A percentile compares a stretch with the other conserved stretches of the same genome.
Conservation (phyloP, 2,797 vertebrate genomes). For the Glyptemys insculpta region DNA sequence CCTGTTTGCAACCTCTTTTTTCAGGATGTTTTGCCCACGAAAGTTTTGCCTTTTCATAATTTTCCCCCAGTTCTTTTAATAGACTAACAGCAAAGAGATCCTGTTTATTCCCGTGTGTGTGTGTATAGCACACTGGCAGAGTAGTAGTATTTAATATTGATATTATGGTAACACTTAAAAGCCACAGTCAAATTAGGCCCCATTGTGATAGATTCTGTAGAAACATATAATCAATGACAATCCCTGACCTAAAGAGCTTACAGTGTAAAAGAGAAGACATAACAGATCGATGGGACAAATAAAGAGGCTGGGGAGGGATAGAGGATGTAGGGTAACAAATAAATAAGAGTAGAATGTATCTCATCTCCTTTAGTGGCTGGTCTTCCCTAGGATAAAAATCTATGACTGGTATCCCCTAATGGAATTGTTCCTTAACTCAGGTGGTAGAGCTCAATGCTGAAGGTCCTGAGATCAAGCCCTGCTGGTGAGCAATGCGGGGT, state of each 20-base stretch:
- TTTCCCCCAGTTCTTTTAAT: background rate
- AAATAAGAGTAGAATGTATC: background rate
- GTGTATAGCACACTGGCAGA: background rate
- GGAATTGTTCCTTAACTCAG: background rate
- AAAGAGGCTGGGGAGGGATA: background rate
- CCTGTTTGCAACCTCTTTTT: background rate
- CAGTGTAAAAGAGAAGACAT: background rate
- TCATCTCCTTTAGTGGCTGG: background rate
- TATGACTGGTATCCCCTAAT: background rate
- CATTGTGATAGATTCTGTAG: rapidly evolving
- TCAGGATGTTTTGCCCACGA: background rate
- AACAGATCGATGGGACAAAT: background rate
- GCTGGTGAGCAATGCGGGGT: background rate
- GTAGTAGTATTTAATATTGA: rapidly evolving
- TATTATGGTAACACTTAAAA: background rate
- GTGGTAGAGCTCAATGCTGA: background rate
- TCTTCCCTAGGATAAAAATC: background rate
- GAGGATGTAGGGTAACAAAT: background rate
- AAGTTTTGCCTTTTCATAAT: background rate
- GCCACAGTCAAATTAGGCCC: background rate
- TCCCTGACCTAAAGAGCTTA: background rate
- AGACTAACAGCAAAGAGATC: background rate
- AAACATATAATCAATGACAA: background rate
- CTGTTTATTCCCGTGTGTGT: background rate
- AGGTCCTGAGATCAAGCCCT: background rate